Evolutionary conservation across 2,888 invertebrate species (phyloP).

Genomic region (Ormia ochracea): DNA sequence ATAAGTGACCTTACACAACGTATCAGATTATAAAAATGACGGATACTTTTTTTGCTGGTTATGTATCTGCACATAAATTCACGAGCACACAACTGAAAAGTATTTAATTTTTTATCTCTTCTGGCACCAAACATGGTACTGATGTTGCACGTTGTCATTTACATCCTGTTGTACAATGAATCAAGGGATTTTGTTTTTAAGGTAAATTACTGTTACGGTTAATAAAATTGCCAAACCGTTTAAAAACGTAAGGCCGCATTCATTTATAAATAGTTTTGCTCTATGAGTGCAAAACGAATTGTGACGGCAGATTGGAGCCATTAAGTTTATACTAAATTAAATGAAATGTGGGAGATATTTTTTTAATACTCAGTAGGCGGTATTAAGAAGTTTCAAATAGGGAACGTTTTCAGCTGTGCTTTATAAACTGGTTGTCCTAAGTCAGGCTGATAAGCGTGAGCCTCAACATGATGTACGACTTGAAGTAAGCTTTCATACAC

Average conservation of each 20-base stretch:
- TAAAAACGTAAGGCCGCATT: background rate
- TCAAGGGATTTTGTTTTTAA: background rate
- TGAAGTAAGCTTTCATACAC: too few relatives aligned
- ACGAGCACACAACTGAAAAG: constrained; percentile 29
- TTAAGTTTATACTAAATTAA: too few relatives aligned
- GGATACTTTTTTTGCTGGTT: constrained; percentile 24
- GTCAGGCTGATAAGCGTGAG: too few relatives aligned
- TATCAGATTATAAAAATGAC: constrained; percentile 50
- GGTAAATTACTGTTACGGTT: background rate
- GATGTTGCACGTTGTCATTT: constrained; percentile 18
- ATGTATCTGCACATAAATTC: background rate
- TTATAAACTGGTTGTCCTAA: too few relatives aligned
- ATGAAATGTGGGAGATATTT: too few relatives aligned
- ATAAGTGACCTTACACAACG: constrained; percentile 47
- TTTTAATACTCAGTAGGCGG: too few relatives aligned
- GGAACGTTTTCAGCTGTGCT: too few relatives aligned
- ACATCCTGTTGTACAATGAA: constrained; percentile 27
- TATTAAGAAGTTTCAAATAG: too few relatives aligned
- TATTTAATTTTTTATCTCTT: constrained; percentile 48
- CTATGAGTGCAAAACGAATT: background rate
- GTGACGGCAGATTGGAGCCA: background rate
- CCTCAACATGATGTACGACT: too few relatives aligned
- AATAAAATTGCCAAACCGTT: background rate
- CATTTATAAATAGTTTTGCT: background rate
- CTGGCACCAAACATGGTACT: constrained; percentile 30